A percentile compares a stretch with the other conserved stretches of the same genome.
Conservation (phyloP, 2,797 vertebrate species). For the Squalus acanthias region DNA sequence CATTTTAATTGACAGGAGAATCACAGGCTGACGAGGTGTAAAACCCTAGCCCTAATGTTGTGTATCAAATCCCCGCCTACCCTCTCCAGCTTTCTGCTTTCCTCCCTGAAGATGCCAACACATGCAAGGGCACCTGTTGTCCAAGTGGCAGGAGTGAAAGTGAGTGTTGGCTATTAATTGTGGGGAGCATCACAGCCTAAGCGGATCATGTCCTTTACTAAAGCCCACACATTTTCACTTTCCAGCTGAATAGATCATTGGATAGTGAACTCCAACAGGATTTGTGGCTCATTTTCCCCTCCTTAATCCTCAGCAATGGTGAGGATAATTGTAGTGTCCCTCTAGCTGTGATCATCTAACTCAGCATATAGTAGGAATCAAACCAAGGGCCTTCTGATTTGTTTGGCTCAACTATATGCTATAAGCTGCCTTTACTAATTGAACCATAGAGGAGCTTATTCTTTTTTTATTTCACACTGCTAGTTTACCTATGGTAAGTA, state of each 20-base stretch:
- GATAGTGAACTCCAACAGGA: not conserved
- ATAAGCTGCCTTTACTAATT: not conserved
- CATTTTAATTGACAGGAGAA: conserved; percentile 4
- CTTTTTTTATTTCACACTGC: not conserved
- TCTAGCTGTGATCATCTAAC: not conserved
- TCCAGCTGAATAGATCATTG: not conserved
- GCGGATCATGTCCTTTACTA: not conserved
- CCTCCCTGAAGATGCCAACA: not conserved
- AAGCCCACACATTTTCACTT: not conserved
- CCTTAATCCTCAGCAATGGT: not conserved
- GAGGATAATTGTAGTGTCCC: not conserved
- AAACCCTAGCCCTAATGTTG: not conserved
- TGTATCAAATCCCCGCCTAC: not conserved
- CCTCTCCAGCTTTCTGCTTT: not conserved
- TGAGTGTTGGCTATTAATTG: not conserved
- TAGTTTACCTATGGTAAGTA: not conserved
- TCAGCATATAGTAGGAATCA: not conserved
- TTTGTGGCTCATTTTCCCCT: not conserved
- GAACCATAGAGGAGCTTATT: not conserved
- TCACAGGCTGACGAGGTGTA: not conserved
- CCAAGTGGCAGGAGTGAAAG: not conserved
- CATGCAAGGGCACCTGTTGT: not conserved
- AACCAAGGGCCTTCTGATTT: not conserved
- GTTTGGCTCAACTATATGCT: not conserved
- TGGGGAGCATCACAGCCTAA: not conserved